Percentiles rank a stretch among this genome's conserved stretches.
These are phyloP conservation scores for Pseudococcus longispinus DNA, from an alignment of 2,888 invertebrate species.

Conservation along the genomic window DNA sequence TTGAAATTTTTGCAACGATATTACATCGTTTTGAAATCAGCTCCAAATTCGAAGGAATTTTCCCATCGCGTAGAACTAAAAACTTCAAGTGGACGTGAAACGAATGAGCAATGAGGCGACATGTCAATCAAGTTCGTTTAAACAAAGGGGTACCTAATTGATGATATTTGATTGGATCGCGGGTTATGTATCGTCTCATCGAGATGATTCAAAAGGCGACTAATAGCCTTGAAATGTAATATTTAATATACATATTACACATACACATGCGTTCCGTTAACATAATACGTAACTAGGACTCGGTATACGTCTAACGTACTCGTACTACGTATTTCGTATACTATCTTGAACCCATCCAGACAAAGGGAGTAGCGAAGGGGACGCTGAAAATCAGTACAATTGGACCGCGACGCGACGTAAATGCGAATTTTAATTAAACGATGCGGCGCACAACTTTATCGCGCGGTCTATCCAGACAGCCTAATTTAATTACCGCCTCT, in stretches of 20 bases:
- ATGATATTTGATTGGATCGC: neutral
- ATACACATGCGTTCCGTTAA: neutral
- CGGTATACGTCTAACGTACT: neutral
- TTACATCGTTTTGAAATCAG: no score
- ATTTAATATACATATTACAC: neutral
- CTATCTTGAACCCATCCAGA: neutral
- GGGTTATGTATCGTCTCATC: neutral
- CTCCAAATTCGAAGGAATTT: no score
- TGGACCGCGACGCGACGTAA: neutral
- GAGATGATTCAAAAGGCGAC: neutral
- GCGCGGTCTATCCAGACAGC: neutral
- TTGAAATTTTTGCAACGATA: no score
- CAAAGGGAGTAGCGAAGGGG: neutral
- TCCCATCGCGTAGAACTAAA: no score
- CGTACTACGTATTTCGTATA: neutral
- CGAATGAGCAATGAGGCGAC: neutral
- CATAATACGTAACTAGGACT: neutral
- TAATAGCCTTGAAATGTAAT: neutral
- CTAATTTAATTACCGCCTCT: neutral
- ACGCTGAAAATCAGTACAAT: neutral
- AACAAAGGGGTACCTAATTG: neutral
- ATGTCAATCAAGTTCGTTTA: neutral
- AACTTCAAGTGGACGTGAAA: no score
- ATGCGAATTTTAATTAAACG: neutral
- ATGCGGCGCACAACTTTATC: neutral